These are phyloP conservation scores for Drosophila colorata DNA, from an alignment of 2,888 invertebrate genomes.

Conservation along the genomic window DNA sequence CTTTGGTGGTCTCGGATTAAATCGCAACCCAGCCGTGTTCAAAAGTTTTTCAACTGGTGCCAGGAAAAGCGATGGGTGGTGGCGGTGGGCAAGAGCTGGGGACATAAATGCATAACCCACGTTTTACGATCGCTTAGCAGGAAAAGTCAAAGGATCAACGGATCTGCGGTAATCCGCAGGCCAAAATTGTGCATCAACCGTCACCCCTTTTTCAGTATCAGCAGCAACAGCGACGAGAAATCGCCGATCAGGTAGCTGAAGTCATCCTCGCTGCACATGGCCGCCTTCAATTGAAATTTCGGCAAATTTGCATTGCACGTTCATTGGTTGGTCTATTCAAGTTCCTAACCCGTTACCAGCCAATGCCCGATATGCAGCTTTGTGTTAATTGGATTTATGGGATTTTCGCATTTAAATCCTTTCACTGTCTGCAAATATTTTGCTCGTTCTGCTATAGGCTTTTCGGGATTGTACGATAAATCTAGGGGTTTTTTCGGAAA, in stretches of 20 bases:
- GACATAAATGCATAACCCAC: conserved; percentile 77
- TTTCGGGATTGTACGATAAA: conserved; percentile 53
- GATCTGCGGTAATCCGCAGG: conserved; percentile 72
- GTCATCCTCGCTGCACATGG: neutral
- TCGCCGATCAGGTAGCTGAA: conserved; percentile 16
- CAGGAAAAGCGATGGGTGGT: conserved; percentile 11
- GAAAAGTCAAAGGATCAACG: conserved; percentile 83
- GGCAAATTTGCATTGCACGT: conserved; percentile 33
- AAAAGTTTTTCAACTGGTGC: conserved; percentile 15
- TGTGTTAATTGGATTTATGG: conserved; percentile 83
- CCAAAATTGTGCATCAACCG: conserved; percentile 38
- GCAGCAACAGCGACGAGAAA: neutral
- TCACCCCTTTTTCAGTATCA: conserved; percentile 42
- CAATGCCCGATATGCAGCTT: conserved; percentile 67
- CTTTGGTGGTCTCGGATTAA: conserved; percentile 76
- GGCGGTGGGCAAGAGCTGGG: conserved; percentile 39
- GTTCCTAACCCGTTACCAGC: conserved; percentile 16
- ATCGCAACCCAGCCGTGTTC: conserved; percentile 68
- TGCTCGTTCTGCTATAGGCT: conserved; percentile 57
- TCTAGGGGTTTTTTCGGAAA: conserved; percentile 73
- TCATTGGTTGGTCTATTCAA: conserved; percentile 17
- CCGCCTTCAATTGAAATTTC: conserved; percentile 58
- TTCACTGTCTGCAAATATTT: conserved; percentile 83
- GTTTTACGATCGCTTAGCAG: conserved; percentile 81
- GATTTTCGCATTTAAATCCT: conserved; percentile 80